phyloP scores from a whole-genome alignment of 2,888 invertebrate species.

The Anticlea derivata region DNA sequence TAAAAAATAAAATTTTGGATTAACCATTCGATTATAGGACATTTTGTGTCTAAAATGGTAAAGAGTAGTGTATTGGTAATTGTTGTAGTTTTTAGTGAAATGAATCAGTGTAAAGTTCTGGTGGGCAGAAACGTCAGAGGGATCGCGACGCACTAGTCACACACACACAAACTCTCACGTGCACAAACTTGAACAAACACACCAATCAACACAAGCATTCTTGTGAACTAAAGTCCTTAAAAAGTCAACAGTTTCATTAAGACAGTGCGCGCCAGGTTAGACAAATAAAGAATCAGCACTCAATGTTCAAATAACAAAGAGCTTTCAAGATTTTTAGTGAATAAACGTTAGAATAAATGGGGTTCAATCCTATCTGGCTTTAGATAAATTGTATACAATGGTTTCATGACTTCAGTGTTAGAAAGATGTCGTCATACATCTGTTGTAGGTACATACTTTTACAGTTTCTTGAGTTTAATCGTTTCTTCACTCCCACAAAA shows the following conservation, averaged over 20 bases:
- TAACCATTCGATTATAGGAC: conserved; percentile 73
- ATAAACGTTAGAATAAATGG: conserved; percentile 77
- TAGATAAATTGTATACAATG: conserved; percentile 82
- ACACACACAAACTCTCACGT: conserved; percentile 42
- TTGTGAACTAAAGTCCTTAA: conserved; percentile 10
- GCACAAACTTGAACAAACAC: conserved; percentile 23
- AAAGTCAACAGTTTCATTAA: conserved; percentile 25
- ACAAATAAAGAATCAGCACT: conserved; percentile 81
- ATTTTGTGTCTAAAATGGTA: conserved; percentile 79
- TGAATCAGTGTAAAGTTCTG: conserved; percentile 57
- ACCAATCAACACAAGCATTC: conserved; percentile 26
- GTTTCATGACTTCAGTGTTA: conserved; percentile 62
- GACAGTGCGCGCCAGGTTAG: conserved; percentile 80
- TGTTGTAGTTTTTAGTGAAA: conserved; percentile 80
- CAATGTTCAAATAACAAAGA: conserved; percentile 84
- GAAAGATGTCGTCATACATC: conserved; percentile 42
- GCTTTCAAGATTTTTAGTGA: conserved; percentile 81
- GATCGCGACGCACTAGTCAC: conserved; percentile 78
- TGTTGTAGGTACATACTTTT: conserved; percentile 56
- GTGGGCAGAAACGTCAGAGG: conserved; percentile 52
- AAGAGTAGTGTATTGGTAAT: conserved; percentile 82
- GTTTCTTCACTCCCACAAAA: conserved; percentile 51
- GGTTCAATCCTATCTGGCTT: conserved; percentile 77
- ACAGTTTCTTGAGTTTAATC: conserved; percentile 58
- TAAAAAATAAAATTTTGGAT: conserved; percentile 62